These are phyloP conservation scores for Meiosimyza platycephala DNA, from an alignment of 2,888 invertebrate species.

Conservation along the genomic window DNA sequence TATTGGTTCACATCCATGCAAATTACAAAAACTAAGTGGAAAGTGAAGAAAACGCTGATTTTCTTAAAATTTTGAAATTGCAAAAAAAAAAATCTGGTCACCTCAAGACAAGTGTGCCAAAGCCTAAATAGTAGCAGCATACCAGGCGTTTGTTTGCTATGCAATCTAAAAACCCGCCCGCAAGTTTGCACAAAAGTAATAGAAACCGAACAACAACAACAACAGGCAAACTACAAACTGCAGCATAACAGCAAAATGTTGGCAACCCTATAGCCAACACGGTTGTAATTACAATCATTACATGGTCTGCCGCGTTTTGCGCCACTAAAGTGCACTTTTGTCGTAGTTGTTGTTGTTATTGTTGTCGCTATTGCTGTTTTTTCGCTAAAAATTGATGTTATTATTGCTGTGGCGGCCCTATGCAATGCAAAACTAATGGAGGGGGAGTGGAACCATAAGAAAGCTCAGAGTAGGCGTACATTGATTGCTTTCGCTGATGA, in stretches of 20 bases:
- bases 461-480: too few species aligned
- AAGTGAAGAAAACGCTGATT: too few species aligned
- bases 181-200: conserved; percentile 4
- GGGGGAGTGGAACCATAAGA: too few species aligned
- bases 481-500: too few species aligned
- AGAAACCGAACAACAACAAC: neutral
- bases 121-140: too few species aligned
- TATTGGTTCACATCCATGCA: too few species aligned
- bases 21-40: too few species aligned
- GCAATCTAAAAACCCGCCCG: conserved; percentile 7
- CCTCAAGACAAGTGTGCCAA: too few species aligned
- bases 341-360: conserved; percentile 35
- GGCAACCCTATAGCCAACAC: conserved; percentile 12
- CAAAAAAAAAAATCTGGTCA: too few species aligned
- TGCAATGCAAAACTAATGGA: too few species aligned
- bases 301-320: conserved; percentile 50
- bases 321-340: conserved; percentile 64
- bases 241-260: neutral
- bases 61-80: too few species aligned
- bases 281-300: conserved; percentile 50
- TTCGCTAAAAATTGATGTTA: neutral
- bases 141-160: conserved; percentile 25
- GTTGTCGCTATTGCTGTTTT: neutral
- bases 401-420: too few species aligned
- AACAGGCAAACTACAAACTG: conserved; percentile 7